Evolutionary conservation across 1,140 invertebrate genomes (phyloP), one percentile per base, ranked within the genome.

Genomic region (Gryon sp.): DNA sequence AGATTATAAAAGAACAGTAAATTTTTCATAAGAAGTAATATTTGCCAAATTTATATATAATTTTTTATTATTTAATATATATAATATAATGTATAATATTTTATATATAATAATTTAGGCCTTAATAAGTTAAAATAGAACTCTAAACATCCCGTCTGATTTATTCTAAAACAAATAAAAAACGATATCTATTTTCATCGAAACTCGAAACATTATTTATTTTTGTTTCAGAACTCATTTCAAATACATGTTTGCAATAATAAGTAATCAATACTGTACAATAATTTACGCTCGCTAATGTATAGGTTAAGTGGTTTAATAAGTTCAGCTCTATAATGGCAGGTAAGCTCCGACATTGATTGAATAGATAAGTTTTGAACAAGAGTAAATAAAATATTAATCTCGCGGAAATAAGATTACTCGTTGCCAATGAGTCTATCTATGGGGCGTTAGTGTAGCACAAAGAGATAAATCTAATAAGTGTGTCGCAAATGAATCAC

Each of bases 191-290:
- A 59, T 59, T 45, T 45, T 24, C 28, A 12, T 3, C 4, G 15
- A 30, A 57, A 40, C 5, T 2, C 8, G 26, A 11, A 15, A 11
- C 18, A 18, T 45, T 45, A 59, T 59, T 59, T 59, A 43, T 59
- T 45, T 45, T 9, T 20, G 28, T 28, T 32, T n/a, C 11, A 16
- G 22, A 45, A 59, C 53, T 34, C 53, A 22, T 15, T 22, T 41
- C 15, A 45, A 45, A 43, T 59, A 45, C 8, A 45, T 45, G 18
- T 7, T 9, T 11, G 12, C 28, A 15, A 60, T 46, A 60, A 60
- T 60, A 60, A 60, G 18, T 48, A 60, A 60, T 60, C 57, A 15
- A 60, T 60, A 36, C 24, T 43, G 30, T 16, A 18, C 43, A 48
- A 60, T 60, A 48, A 45, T 41, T 34, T 22, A 9, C 11, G 40